phyloP scores from a whole-genome alignment of 2,888 invertebrate genomes.

The Xanthia icteritia region DNA sequence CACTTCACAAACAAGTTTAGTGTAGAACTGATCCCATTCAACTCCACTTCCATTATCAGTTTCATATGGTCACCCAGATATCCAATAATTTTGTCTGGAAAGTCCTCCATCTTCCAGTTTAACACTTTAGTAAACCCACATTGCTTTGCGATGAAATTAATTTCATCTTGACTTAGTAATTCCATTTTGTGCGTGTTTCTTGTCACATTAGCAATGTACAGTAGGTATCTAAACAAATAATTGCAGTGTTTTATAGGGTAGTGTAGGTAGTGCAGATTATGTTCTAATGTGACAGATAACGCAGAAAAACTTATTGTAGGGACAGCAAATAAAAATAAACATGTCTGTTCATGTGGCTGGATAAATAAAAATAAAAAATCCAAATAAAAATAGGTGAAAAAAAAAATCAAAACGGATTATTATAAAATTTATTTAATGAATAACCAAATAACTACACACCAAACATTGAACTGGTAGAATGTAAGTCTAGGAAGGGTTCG shows the following conservation, averaged over 20 bases:
- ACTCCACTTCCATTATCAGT: constrained; percentile 73
- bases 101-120: constrained; percentile 75
- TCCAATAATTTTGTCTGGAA: constrained; percentile 79
- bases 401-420: too few species aligned
- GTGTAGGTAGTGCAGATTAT: constrained; percentile 20
- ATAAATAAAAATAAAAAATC: not conserved
- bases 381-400: not conserved
- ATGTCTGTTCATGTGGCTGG: not conserved
- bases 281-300: constrained; percentile 35
- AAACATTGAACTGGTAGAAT: constrained; percentile 78
- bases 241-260: constrained; percentile 38
- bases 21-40: constrained; percentile 62
- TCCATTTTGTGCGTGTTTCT: constrained; percentile 70
- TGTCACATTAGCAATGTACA: constrained; percentile 15
- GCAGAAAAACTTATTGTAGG: constrained; percentile 13
- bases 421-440: constrained; percentile 41
- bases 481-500: constrained; percentile 78
- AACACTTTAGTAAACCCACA: constrained; percentile 69
- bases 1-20: constrained; percentile 91
- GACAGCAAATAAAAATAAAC: constrained; percentile 32
- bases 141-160: constrained; percentile 72
- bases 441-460: constrained; percentile 67
- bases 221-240: constrained; percentile 34
- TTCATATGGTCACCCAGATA: constrained; percentile 84
- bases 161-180: constrained; percentile 74